Percentiles rank a stretch among this genome's conserved stretches.
Conservation (phyloP, 2,797 vertebrate genomes). For the Leptoclinus maculatus region DNA sequence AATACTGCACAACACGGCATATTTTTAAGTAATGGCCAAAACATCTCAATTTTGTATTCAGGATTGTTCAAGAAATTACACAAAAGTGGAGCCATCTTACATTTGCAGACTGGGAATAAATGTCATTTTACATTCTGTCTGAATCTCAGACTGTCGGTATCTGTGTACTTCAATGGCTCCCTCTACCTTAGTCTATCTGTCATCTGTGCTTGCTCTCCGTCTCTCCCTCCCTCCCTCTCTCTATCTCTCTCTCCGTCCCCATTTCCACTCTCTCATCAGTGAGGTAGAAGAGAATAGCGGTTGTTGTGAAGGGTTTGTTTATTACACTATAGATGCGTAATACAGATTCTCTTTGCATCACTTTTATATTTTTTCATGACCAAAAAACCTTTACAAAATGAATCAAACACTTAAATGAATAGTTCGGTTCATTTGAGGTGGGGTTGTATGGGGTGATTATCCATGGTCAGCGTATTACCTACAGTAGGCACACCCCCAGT, state of each 20-base stretch:
- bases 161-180: neutral
- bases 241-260: neutral
- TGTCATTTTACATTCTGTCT: neutral
- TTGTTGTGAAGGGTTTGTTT: neutral
- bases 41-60: neutral
- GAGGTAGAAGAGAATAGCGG: neutral
- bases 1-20: neutral
- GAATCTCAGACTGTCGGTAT: neutral
- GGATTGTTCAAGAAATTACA: neutral
- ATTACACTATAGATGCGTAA: constrained; percentile 1
- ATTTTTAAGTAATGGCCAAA: neutral
- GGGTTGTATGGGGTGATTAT: no score
- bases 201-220: neutral
- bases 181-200: neutral
- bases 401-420: neutral
- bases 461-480: no score
- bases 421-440: no score
- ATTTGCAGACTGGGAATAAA: neutral
- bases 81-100: neutral
- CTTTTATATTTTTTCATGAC: neutral
- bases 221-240: neutral
- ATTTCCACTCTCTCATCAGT: neutral
- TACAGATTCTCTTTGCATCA: neutral
- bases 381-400: neutral
- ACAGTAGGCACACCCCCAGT: no score